Percentiles rank a stretch among this genome's conserved stretches.
These are phyloP conservation scores for Brienomyrus longianalis DNA, from an alignment of 2,113 vertebrate species.

Conservation along the genomic window DNA sequence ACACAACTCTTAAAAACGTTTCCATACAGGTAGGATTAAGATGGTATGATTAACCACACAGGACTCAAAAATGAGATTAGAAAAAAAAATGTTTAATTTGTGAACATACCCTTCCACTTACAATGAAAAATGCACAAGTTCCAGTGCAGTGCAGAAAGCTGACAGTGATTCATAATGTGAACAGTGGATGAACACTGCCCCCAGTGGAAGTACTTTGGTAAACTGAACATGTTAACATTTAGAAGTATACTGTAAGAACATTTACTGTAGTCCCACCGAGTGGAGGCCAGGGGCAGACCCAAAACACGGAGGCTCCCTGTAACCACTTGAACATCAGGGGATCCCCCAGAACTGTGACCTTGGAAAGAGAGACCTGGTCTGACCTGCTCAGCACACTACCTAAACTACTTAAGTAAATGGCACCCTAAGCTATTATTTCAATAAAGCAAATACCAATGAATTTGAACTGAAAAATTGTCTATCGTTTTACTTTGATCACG, in stretches of 20 bases:
- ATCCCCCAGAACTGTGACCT: neutral
- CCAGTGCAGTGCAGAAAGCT: neutral
- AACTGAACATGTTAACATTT: neutral
- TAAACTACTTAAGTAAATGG: neutral
- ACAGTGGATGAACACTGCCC: neutral
- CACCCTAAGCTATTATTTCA: neutral
- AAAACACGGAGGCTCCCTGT: neutral
- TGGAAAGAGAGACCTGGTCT: neutral
- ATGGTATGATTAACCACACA: neutral
- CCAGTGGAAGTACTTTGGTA: neutral
- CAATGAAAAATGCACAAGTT: neutral
- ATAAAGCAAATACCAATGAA: neutral
- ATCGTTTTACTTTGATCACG: neutral
- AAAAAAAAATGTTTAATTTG: neutral
- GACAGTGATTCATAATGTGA: neutral
- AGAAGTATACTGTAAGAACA: neutral
- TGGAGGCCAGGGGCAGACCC: neutral
- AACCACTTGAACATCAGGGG: neutral
- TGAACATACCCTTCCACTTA: neutral
- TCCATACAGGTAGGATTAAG: neutral
- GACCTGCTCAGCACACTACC: neutral
- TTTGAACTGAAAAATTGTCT: neutral
- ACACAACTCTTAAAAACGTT: neutral
- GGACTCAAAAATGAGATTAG: neutral
- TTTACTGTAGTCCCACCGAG: neutral